These are phyloP conservation scores for Leuciscus waleckii DNA, from an alignment of 2,797 vertebrate species.

Conservation along the genomic window DNA sequence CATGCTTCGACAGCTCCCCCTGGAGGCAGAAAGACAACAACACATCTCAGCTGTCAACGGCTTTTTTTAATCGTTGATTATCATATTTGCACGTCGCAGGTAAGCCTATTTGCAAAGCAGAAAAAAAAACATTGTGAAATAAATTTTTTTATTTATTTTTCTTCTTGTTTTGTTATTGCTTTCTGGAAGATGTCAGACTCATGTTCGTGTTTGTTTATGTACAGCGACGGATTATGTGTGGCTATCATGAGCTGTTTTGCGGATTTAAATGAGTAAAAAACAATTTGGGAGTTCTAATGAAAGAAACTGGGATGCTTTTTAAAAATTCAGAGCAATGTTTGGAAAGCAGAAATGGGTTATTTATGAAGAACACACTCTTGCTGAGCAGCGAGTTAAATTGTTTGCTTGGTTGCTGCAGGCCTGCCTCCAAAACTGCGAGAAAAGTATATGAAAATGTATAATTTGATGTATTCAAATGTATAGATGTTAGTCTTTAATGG, in stretches of 20 bases:
- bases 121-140: neutral
- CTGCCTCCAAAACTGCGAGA: neutral
- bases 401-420: neutral
- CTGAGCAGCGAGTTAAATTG: neutral
- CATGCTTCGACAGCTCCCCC: slow-evolving; percentile 60
- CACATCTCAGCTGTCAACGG: neutral
- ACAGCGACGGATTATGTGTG: neutral
- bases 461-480: neutral
- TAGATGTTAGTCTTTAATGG: neutral
- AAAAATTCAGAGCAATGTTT: slow-evolving; percentile 12
- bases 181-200: neutral
- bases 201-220: neutral
- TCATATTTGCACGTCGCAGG: too few species aligned
- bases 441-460: neutral
- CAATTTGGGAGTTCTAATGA: neutral
- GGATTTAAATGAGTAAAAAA: neutral
- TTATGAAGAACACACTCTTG: slow-evolving; percentile 18
- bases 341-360: slow-evolving; percentile 19
- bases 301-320: neutral
- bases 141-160: neutral
- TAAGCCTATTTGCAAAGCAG: neutral
- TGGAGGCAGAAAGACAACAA: slow-evolving; percentile 48
- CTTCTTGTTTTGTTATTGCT: neutral
- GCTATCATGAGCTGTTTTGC: neutral
- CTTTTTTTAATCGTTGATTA: neutral